Evolutionary conservation across 1,140 invertebrate genomes (phyloP), one percentile per base, ranked within the genome.

Genomic region (Cotesia vestalis): DNA sequence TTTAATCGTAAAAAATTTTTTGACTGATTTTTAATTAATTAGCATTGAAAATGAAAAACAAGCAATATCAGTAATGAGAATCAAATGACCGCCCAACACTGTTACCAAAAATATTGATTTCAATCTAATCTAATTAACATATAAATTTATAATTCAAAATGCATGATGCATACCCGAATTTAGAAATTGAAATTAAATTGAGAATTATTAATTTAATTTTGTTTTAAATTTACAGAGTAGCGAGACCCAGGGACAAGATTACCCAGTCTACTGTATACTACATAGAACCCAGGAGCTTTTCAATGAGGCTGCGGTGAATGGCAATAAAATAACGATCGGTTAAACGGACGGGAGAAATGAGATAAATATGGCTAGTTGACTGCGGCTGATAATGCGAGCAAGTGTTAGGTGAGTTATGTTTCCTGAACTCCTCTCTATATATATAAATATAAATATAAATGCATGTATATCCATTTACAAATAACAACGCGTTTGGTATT

Each of bases 281-380:
- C 27, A 27, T 27, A 27, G 27, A 27, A 71, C 66, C 67, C 69
- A 69, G 36, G 60, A n/a, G 59, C 46, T 72, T 66, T 75, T 71
- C 46, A 67, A 71, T 62, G 51, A 66, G 2, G 64, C 6, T 36
- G 11, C 35, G 14, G 51, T 57, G 76, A 69, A 76, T 78, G 79
- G 80, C 78, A 82, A 84, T 84, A 80, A 82, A 82, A 83, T 80
- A 82, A 80, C 81, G 79, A 82, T 80, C 78, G 71, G 68, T 74
- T 74, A 76, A 78, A 75, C 75, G 73, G 63, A 73, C 79, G 80
- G 74, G 76, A 75, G 78, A 79, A 77, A 79, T 79, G 81, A 81
- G 80, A 81, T 83, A 81, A 83, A 84, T 83, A 84, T 80, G 82
- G 78, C 77, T 83, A 80, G 81, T 83, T 82, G 79, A 83, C 74